A percentile compares a stretch with the other conserved stretches of the same genome.
These are phyloP conservation scores for Maconellicoccus hirsutus DNA, from an alignment of 1,140 invertebrate species.

Conservation along the genomic window DNA sequence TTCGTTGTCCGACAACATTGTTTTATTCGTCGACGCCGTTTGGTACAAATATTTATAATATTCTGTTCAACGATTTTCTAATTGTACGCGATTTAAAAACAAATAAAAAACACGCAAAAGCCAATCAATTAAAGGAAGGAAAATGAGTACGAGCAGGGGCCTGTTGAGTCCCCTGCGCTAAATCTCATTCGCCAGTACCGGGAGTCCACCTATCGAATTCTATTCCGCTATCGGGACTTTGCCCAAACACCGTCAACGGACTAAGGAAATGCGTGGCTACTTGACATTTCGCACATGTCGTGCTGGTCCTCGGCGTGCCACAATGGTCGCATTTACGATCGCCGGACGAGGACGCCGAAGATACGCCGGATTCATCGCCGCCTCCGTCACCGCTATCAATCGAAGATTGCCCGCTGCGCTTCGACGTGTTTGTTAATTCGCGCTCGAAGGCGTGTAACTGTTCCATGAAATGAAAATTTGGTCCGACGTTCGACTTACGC, in stretches of 20 bases:
- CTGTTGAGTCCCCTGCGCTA: slow-evolving; percentile 25
- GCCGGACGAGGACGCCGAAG: slow-evolving; percentile 28
- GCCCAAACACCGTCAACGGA: slow-evolving; percentile 50
- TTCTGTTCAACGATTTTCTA: neutral
- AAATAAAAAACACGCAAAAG: neutral
- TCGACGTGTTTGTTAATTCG: slow-evolving; percentile 42
- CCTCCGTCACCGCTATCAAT: slow-evolving; percentile 6
- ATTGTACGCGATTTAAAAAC: too few species aligned
- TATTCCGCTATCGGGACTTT: slow-evolving; percentile 78
- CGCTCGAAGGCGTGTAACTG: slow-evolving; percentile 84
- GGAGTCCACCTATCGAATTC: slow-evolving; percentile 73
- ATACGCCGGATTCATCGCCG: neutral
- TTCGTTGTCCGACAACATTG: too few species aligned
- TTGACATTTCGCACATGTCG: slow-evolving; percentile 35
- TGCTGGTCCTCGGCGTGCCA: slow-evolving; percentile 35
- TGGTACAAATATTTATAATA: neutral
- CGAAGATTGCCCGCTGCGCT: slow-evolving; percentile 24
- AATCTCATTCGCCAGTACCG: slow-evolving; percentile 31
- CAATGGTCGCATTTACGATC: slow-evolving; percentile 37
- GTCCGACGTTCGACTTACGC: slow-evolving; percentile 85
- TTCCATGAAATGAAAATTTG: slow-evolving; percentile 97
- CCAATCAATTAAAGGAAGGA: slow-evolving; percentile 17
- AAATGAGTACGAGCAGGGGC: slow-evolving; percentile 16
- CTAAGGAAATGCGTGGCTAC: slow-evolving; percentile 39
- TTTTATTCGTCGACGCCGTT: neutral